Evolutionary conservation across 2,888 invertebrate genomes (phyloP).

Genomic region (Sicus ferrugineus): DNA sequence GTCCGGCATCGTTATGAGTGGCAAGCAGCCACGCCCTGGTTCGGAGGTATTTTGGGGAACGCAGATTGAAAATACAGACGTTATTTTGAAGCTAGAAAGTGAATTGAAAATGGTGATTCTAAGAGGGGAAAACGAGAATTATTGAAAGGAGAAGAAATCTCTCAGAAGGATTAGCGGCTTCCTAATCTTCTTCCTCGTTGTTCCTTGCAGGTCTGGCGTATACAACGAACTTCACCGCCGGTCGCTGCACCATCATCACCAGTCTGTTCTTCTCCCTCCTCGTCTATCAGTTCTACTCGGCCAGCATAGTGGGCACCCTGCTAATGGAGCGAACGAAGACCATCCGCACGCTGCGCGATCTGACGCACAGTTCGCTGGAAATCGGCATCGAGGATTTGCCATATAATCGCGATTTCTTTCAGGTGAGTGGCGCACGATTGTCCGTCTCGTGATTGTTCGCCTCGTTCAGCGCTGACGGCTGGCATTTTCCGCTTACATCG

Average conservation of each 20-base stretch:
- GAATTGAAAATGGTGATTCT: background rate
- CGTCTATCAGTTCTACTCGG: slow-evolving; percentile 76
- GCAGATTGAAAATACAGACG: slow-evolving; percentile 3
- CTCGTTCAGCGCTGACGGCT: background rate
- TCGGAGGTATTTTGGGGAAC: background rate
- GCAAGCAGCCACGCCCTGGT: background rate
- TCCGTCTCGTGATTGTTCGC: background rate
- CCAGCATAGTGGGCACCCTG: slow-evolving; percentile 73
- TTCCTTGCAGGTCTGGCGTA: slow-evolving; percentile 49
- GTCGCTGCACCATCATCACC: slow-evolving; percentile 67
- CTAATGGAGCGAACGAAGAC: slow-evolving; percentile 71
- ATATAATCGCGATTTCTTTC: slow-evolving; percentile 72
- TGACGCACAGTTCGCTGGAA: slow-evolving; percentile 69
- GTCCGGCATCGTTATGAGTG: background rate
- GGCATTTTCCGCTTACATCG: slow-evolving; percentile 18
- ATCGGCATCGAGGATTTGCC: slow-evolving; percentile 72
- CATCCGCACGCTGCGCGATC: slow-evolving; percentile 69
- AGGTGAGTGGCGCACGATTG: slow-evolving; percentile 64
- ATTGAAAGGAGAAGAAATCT: background rate
- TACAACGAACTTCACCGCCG: slow-evolving; percentile 63
- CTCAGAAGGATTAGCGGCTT: too few species aligned
- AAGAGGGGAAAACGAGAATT: background rate
- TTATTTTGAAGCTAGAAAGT: background rate
- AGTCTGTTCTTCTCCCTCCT: slow-evolving; percentile 69
- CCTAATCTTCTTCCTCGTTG: background rate